Evolutionary conservation across 2,113 vertebrate genomes (phyloP).

Genomic region (Lutjanus erythropterus): DNA sequence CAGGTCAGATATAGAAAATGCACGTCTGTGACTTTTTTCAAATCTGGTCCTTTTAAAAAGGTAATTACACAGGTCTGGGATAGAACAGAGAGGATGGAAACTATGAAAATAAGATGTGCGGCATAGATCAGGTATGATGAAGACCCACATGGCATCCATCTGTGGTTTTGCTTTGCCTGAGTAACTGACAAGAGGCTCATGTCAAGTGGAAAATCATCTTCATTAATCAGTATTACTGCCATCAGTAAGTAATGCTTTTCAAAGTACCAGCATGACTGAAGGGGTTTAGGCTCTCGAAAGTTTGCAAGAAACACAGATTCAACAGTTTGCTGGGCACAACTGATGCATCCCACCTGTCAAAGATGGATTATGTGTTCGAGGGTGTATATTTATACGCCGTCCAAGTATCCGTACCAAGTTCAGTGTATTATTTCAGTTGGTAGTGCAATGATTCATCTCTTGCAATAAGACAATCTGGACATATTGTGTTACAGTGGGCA

Average conservation of each 20-base stretch:
- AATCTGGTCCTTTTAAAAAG: too few relatives aligned
- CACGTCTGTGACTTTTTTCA: too few relatives aligned
- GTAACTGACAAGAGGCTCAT: conserved; percentile 22
- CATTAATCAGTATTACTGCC: conserved; percentile 63
- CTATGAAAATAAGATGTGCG: conserved; percentile 29
- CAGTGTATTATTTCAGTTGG: conserved; percentile 32
- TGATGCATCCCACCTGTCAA: conserved; percentile 47
- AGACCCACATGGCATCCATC: conserved; percentile 44
- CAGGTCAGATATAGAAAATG: too few relatives aligned
- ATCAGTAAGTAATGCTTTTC: conserved; percentile 39
- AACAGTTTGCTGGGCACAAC: conserved; percentile 33
- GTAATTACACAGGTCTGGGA: too few relatives aligned
- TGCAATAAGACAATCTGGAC: neutral
- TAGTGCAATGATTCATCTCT: conserved; percentile 24
- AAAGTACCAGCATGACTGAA: conserved; percentile 52
- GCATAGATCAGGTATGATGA: conserved; percentile 31
- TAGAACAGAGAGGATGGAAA: conserved; percentile 41
- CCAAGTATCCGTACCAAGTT: conserved; percentile 24
- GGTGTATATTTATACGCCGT: conserved; percentile 29
- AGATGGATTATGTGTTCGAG: conserved; percentile 24
- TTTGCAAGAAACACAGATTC: conserved; percentile 41
- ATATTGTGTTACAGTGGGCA: neutral
- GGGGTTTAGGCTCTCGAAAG: conserved; percentile 34
- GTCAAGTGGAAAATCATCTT: conserved; percentile 47
- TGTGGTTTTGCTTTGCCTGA: conserved; percentile 38